A percentile compares a stretch with the other conserved stretches of the same genome.
Evolutionary conservation across 2,888 invertebrate genomes (phyloP).

Genomic region (Calameuta idolon): DNA sequence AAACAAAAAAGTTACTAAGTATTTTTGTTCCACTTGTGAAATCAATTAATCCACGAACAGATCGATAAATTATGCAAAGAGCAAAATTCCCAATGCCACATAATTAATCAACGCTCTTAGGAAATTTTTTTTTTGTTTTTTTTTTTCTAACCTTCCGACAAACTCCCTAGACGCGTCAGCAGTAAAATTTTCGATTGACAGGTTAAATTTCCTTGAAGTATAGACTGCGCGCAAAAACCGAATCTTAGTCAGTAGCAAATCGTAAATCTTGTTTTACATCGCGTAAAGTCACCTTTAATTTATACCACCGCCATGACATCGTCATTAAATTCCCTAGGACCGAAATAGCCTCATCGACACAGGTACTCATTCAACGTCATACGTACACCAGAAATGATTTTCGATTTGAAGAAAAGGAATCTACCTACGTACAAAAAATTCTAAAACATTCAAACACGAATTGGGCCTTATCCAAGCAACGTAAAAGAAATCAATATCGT

Average conservation of each 20-base stretch:
- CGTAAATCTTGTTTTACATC: slow-evolving; percentile 3
- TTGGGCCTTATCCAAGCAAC: neutral
- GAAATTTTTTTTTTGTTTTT: neutral
- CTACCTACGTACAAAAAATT: neutral
- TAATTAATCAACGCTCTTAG: neutral
- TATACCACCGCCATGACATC: neutral
- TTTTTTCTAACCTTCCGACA: neutral
- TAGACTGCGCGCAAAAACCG: neutral
- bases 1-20: neutral
- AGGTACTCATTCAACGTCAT: neutral
- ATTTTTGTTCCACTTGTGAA: neutral
- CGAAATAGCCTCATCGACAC: neutral
- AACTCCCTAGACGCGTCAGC: neutral
- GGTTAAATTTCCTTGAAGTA: neutral
- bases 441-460: accelerated
- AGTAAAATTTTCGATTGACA: neutral
- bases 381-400: neutral
- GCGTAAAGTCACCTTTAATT: neutral
- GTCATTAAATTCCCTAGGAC: slow-evolving; percentile 3
- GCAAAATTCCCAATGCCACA: neutral
- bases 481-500: neutral
- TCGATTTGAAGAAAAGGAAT: neutral
- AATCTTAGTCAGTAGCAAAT: neutral
- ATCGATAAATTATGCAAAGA: neutral
- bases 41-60: neutral